Conservation (phyloP, 2,113 vertebrate genomes). For the Piaya cayana region DNA sequence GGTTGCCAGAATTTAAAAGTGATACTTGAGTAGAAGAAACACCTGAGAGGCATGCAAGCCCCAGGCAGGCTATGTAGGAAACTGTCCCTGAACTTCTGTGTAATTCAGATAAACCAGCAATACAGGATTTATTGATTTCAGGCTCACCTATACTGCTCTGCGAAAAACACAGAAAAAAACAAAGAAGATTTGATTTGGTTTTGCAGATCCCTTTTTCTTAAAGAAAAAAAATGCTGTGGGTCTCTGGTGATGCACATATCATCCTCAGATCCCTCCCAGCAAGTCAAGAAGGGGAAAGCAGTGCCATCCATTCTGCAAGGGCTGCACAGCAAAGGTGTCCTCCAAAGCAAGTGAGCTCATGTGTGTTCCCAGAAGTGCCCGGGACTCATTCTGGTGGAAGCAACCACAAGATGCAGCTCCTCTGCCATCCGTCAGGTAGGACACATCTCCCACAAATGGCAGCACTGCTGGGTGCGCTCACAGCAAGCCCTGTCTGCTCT, state of each 20-base stretch:
- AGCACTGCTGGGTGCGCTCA: background rate
- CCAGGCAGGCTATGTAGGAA: background rate
- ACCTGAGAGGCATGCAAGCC: background rate
- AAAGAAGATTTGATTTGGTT: background rate
- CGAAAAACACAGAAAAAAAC: background rate
- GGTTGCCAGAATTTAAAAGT: background rate
- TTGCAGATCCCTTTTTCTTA: background rate
- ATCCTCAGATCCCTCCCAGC: background rate
- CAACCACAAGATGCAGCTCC: background rate
- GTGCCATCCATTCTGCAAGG: rapidly evolving
- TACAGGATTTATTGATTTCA: background rate
- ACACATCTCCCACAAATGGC: background rate
- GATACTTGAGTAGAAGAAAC: background rate
- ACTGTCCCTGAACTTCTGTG: background rate
- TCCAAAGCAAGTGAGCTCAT: background rate
- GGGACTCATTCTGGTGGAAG: rapidly evolving
- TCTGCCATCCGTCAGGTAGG: background rate
- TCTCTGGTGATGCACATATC: background rate
- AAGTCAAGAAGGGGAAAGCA: background rate
- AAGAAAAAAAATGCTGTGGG: rapidly evolving
- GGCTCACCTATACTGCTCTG: background rate
- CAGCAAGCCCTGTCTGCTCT: background rate
- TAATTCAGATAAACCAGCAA: background rate
- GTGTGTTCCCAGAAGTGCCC: rapidly evolving
- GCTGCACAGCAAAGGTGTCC: rapidly evolving